Percentiles rank a stretch among this genome's conserved stretches.
Evolutionary conservation across 1,140 invertebrate species (phyloP).

Genomic region (Calliphora vicina): DNA sequence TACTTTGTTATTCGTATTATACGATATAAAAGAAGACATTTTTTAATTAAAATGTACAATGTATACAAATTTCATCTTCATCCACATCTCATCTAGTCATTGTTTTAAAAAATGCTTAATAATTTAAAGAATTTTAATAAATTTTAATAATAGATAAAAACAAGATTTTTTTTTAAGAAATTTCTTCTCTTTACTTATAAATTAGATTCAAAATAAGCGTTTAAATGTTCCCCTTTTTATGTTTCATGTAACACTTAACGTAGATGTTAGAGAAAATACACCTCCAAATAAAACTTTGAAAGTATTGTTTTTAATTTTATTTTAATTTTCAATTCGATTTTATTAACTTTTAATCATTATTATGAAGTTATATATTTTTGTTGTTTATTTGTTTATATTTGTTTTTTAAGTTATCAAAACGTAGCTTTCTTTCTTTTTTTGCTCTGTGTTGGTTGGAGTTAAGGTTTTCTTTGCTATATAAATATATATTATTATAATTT

Average conservation of each 20-base stretch:
- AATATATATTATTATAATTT: no score
- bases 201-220: not conserved
- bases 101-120: no score
- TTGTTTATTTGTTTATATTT: not conserved
- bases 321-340: slow-evolving; percentile 12
- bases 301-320: slow-evolving; percentile 20
- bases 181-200: not conserved
- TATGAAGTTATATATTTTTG: not conserved
- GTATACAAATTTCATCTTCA: no score
- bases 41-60: no score
- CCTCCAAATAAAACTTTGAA: slow-evolving; percentile 40
- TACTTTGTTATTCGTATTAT: no score
- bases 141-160: not conserved
- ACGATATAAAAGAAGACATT: no score
- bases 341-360: not conserved
- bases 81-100: no score
- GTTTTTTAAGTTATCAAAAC: not conserved
- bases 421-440: not conserved
- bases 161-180: no score
- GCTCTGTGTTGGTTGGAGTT: not conserved
- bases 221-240: not conserved
- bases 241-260: no score
- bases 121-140: no score
- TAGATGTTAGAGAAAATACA: not conserved
- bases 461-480: not conserved